Evolutionary conservation across 2,113 vertebrate species (phyloP).

Genomic region (Serinus canaria): DNA sequence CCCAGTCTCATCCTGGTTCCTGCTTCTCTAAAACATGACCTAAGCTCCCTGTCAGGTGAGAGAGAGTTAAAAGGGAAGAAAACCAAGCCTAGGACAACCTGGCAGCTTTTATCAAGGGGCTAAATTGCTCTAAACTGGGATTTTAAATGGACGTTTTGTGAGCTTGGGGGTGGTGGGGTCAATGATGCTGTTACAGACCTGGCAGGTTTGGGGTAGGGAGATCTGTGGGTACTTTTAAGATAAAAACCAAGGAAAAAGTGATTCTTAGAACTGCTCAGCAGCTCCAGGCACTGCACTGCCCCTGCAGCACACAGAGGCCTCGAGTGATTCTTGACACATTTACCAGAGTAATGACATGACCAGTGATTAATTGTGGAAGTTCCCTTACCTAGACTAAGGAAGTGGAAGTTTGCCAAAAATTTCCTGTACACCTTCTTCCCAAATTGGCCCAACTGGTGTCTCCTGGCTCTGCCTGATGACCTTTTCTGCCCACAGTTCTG

Average conservation of each 20-base stretch:
- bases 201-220: background rate
- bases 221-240: background rate
- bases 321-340: fast-evolving
- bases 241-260: background rate
- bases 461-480: background rate
- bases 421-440: background rate
- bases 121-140: background rate
- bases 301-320: background rate
- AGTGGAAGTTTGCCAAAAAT: background rate
- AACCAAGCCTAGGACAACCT: background rate
- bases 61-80: background rate
- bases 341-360: background rate
- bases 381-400: background rate
- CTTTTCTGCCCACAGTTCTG: background rate
- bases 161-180: background rate
- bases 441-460: background rate
- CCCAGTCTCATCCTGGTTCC: background rate
- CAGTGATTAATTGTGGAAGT: background rate
- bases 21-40: background rate
- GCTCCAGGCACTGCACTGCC: background rate
- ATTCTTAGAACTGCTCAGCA: background rate
- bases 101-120: background rate
- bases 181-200: fast-evolving
- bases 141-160: background rate
- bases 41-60: background rate